Conservation (phyloP, 1,140 invertebrate genomes). For the Teleogryllus occipitalis region DNA sequence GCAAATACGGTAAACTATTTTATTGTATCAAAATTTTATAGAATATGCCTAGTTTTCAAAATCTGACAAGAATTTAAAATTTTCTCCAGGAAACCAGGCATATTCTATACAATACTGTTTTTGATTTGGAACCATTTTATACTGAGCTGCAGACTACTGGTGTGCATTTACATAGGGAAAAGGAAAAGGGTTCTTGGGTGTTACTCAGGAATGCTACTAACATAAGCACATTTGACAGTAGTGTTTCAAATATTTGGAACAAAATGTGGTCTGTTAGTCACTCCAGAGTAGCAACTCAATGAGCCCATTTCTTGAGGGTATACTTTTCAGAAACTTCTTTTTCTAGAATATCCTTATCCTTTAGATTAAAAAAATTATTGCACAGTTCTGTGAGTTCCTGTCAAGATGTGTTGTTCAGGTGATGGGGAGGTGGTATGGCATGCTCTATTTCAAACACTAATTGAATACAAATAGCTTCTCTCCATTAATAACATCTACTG, state of each 20-base stretch:
- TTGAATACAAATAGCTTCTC: constrained; percentile 5
- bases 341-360: background rate
- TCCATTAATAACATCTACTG: constrained; percentile 9
- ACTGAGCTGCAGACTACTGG: background rate
- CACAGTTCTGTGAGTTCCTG: constrained; percentile 7
- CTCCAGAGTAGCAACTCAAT: background rate
- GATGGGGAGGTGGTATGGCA: constrained; percentile 11
- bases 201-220: constrained; percentile 4
- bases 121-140: background rate
- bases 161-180: background rate
- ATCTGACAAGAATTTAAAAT: too few species aligned
- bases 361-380: background rate
- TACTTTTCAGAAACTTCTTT: background rate
- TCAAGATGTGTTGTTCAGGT: background rate
- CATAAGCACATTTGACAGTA: background rate
- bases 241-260: background rate
- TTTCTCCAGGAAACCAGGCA: too few species aligned
- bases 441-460: constrained; percentile 11
- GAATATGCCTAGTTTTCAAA: too few species aligned
- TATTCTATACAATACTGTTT: too few species aligned
- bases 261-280: background rate
- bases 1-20: too few species aligned
- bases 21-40: too few species aligned
- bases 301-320: background rate
- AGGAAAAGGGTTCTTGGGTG: background rate